These are phyloP conservation scores for Catocala fraxini DNA, from an alignment of 2,888 invertebrate species.

Conservation along the genomic window DNA sequence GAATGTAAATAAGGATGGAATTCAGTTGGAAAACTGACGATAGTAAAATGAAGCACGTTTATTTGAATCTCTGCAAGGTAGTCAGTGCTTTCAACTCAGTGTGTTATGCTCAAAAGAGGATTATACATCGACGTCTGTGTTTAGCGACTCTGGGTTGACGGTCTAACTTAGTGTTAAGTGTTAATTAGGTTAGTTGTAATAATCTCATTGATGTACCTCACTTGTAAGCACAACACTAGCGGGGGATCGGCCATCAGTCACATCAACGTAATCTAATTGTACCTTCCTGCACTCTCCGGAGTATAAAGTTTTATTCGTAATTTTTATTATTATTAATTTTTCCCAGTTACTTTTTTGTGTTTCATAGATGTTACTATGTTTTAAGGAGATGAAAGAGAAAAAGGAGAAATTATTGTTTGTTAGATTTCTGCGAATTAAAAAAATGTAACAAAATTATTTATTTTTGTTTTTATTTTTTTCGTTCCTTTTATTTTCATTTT, in stretches of 20 bases:
- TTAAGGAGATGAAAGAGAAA: slow-evolving; percentile 83
- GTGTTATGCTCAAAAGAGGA: slow-evolving; percentile 65
- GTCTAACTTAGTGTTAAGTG: slow-evolving; percentile 76
- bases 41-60: slow-evolving; percentile 52
- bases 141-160: slow-evolving; percentile 66
- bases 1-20: slow-evolving; percentile 43
- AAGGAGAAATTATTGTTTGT: slow-evolving; percentile 87
- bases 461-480: slow-evolving; percentile 76
- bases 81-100: slow-evolving; percentile 76
- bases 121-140: slow-evolving; percentile 59
- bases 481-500: slow-evolving; percentile 58
- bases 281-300: slow-evolving; percentile 86
- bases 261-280: slow-evolving; percentile 81
- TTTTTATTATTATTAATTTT: slow-evolving; percentile 81
- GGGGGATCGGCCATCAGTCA: slow-evolving; percentile 76
- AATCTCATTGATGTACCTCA: slow-evolving; percentile 86
- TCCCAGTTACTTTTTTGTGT: slow-evolving; percentile 87
- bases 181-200: slow-evolving; percentile 81
- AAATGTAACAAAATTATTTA: slow-evolving; percentile 84
- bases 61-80: slow-evolving; percentile 86
- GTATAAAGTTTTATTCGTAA: slow-evolving; percentile 82
- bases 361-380: slow-evolving; percentile 89
- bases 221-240: slow-evolving; percentile 61
- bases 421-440: slow-evolving; percentile 88
- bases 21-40: slow-evolving; percentile 39